Base-by-base conservation (phyloP, 2,797 vertebrate species). In the Graptemys geographica region DNA sequence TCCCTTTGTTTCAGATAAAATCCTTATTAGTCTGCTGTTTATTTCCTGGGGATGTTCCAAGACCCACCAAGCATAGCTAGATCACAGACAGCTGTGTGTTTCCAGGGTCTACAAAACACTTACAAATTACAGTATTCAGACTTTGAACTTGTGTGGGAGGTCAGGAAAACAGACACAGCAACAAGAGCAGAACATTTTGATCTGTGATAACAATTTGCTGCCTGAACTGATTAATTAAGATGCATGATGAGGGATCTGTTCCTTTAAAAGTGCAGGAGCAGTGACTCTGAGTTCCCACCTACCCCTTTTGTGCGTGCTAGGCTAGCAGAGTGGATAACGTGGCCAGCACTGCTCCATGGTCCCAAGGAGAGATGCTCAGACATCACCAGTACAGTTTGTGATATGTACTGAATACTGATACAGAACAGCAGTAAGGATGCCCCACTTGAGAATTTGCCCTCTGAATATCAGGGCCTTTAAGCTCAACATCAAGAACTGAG, bases 241-340 rank as follows among this genome's bases (percentile, higher is more conserved):
- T 91, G 95, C 84, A 51, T 37, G 57, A 52, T 81, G 41, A 90
- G 94, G 94, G 79, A 90, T 82, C 52, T 69, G 47, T 94, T 84
- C 62, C 74, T 62, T 2, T 65, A 52, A 81, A 94, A 88, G n/a
- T 2, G 7, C 11, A 91, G 89, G 93, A 83, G 41, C 56, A 95
- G 93, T 95, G 53, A 95, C 93, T 47, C 69, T 87, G 95, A 86
- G 95, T 96, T 72, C 65, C 65, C 10, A 23, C 65, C n/a, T 21
- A 7, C 62, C n/a, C 65, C 19, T 11, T 19, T 69, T 37, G 65
- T 21, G 8, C 5, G 8, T 37, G 65, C 44, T 47, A 47, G 41
- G 44, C 41, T 76, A 28, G 74, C 25, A 49, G 74, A 78, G 6
- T 47, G 25, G 27, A 7, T 44, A 47, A 76, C 4, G 4, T 76